Conservation (phyloP, 2,113 vertebrate genomes). For the Semnopithecus entellus region DNA sequence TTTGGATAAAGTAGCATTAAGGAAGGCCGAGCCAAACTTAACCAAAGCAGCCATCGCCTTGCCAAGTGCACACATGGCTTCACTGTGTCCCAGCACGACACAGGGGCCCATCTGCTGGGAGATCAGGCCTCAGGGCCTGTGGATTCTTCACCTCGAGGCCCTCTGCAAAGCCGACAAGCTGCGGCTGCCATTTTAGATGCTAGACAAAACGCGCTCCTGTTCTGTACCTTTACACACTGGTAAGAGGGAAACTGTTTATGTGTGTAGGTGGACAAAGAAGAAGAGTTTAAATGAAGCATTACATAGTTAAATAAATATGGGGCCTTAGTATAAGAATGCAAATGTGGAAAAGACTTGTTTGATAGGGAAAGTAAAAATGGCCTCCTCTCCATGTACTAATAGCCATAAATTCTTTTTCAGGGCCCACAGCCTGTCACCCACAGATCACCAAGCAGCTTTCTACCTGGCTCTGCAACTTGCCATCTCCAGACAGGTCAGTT, state of each 20-base stretch:
- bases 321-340: neutral
- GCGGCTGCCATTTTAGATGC: neutral
- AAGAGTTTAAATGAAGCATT: neutral
- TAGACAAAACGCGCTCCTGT: rapidly evolving
- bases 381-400: neutral
- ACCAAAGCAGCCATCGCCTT: neutral
- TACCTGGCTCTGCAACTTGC: constrained; percentile 97
- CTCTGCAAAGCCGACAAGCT: neutral
- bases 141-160: neutral
- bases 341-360: neutral
- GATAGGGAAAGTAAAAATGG: neutral
- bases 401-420: constrained; percentile 79
- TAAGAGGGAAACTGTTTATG: rapidly evolving
- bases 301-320: neutral
- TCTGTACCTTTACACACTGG: rapidly evolving
- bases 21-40: constrained; percentile 36
- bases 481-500: constrained; percentile 96
- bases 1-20: neutral
- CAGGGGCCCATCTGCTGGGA: neutral
- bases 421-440: constrained; percentile 96
- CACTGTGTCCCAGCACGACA: neutral
- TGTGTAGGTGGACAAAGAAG: neutral
- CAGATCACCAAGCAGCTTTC: constrained; percentile 96
- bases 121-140: neutral
- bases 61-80: neutral